Evolutionary conservation across 1,140 invertebrate species (phyloP).

Genomic region (Cataglyphis hispanica): DNA sequence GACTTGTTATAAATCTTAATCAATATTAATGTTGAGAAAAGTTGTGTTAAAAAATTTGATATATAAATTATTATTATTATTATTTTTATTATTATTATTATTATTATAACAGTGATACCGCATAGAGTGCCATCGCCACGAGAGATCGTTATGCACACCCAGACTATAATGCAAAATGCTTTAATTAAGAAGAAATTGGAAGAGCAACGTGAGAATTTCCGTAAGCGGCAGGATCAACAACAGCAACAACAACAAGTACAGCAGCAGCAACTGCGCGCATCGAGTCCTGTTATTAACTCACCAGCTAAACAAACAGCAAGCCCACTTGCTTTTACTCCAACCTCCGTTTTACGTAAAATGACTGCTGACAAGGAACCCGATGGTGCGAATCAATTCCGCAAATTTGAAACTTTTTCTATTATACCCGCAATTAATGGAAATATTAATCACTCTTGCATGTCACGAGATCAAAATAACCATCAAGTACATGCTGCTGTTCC

Average conservation of each 20-base stretch:
- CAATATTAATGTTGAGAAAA: neutral
- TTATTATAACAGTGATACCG: slow-evolving; percentile 86
- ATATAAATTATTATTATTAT: slow-evolving; percentile 52
- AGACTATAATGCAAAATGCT: slow-evolving; percentile 93
- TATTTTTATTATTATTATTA: slow-evolving; percentile 68
- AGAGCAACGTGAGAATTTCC: slow-evolving; percentile 93
- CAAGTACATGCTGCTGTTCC: neutral
- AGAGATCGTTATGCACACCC: slow-evolving; percentile 93
- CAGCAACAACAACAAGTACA: slow-evolving; percentile 89
- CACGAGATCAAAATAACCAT: slow-evolving; percentile 10
- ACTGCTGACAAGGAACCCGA: slow-evolving; percentile 94
- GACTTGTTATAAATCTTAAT: too few relatives aligned
- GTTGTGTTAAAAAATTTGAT: slow-evolving; percentile 17
- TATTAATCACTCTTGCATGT: slow-evolving; percentile 47
- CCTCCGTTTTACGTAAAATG: slow-evolving; percentile 96
- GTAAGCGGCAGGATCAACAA: slow-evolving; percentile 91
- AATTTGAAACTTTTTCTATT: slow-evolving; percentile 70
- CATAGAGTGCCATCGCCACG: slow-evolving; percentile 93
- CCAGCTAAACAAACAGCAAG: slow-evolving; percentile 84
- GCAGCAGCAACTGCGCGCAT: slow-evolving; percentile 82
- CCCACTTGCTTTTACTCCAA: slow-evolving; percentile 94
- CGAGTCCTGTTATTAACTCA: slow-evolving; percentile 82
- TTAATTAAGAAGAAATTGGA: slow-evolving; percentile 95
- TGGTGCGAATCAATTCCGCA: slow-evolving; percentile 81
- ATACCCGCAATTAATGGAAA: slow-evolving; percentile 34